Base-by-base conservation (phyloP, 2,113 vertebrate genomes). In the Nothoprocta perdicaria region DNA sequence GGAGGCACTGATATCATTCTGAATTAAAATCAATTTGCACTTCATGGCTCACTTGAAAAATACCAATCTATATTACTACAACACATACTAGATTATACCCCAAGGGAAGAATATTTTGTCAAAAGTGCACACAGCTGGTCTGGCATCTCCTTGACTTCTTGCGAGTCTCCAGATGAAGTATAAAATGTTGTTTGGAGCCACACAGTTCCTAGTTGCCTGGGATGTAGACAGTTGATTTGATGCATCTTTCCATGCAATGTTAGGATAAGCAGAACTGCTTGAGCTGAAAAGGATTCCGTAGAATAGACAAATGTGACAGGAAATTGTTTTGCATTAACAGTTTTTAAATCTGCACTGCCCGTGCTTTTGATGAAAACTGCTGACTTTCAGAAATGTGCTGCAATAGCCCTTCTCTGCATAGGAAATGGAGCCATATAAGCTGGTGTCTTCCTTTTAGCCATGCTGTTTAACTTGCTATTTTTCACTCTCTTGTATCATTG, bases 191-290 rank as follows among this genome's bases (percentile, higher is more conserved):
- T 52, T 83, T 66, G 55, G 53, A 89, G 63, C 8, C 31, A 35
- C 68, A 53, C 10, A 40, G 24, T 16, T 29, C 10, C 13, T n/a
- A 31, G 2, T 29, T 48, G 12, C 71, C 31, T 41, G 43, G 27
- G 58, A 77, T 29, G 24, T 24, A 18, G 46, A 21, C 9, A 62
- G 19, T 5, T 52, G 27, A 80, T 40, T 31, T 2, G 35, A 17
- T 2, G 5, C 15, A 46, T 11, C 31, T 41, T 74, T 55, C 29
- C 50, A 50, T 0, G 0, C 5, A 57, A 50, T 12, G 5, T 0
- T 80, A 53, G 53, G 35, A 40, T 53, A 50, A 73, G 48, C 10
- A 81, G 58, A 83, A 74, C 57, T 24, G 31, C 31, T 45, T 45
- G 14, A 66, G 11, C 12, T 61, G 62, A 27, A 71, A 86, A 40